These are phyloP conservation scores for Mactra quadrangularis DNA, from an alignment of 1,140 invertebrate species.

Conservation along the genomic window DNA sequence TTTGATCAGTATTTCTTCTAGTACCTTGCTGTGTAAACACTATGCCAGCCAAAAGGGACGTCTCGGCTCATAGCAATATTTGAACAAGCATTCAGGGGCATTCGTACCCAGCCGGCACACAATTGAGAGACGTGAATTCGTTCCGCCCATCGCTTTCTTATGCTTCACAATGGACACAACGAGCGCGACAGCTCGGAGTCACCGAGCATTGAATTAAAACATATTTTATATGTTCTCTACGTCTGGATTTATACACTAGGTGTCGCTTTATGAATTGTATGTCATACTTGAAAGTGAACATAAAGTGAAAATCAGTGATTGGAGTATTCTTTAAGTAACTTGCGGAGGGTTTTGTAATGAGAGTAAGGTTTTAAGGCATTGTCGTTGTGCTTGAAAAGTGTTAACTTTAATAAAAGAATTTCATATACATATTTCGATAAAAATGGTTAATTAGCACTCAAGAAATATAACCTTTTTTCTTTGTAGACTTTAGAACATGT, in stretches of 20 bases:
- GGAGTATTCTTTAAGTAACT: too few species aligned
- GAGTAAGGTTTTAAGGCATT: too few species aligned
- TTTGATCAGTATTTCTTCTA: background rate
- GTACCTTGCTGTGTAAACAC: slow-evolving; percentile 38
- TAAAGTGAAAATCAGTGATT: too few species aligned
- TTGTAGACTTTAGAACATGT: too few species aligned
- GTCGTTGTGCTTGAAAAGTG: too few species aligned
- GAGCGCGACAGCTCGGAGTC: slow-evolving; percentile 48
- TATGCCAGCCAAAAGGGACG: slow-evolving; percentile 56
- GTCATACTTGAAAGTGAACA: too few species aligned
- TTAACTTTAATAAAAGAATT: too few species aligned
- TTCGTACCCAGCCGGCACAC: background rate
- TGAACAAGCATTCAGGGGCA: slow-evolving; percentile 38
- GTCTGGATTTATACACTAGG: background rate
- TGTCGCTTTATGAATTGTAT: too few species aligned
- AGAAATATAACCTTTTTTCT: too few species aligned
- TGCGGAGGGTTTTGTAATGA: too few species aligned
- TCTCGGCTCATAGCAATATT: slow-evolving; percentile 24
- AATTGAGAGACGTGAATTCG: slow-evolving; percentile 14
- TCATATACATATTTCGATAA: too few species aligned
- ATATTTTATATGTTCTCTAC: slow-evolving; percentile 37
- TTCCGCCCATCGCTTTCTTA: slow-evolving; percentile 35
- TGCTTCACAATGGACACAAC: slow-evolving; percentile 11
- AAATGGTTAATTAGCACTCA: too few species aligned
- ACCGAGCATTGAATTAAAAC: slow-evolving; percentile 25